Evolutionary conservation across 1,140 invertebrate genomes (phyloP).

Genomic region (Drosophila jambulina): DNA sequence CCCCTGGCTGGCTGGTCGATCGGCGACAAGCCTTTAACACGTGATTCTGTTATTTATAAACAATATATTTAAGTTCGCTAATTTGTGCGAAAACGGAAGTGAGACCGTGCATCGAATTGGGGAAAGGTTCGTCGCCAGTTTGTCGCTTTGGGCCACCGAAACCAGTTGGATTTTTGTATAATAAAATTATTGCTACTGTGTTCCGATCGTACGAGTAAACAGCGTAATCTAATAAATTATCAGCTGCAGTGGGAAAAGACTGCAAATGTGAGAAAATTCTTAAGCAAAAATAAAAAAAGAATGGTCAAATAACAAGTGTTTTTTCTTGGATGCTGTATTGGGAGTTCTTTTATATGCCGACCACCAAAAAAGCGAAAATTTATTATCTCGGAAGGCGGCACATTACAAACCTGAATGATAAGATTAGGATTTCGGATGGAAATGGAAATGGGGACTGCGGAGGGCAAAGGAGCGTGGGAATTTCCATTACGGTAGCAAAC

Average conservation of each 20-base stretch:
- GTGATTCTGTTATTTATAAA: constrained; percentile 54
- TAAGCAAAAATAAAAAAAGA: background rate
- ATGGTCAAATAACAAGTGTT: constrained; percentile 16
- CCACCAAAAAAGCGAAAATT: constrained; percentile 31
- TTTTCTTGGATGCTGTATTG: constrained; percentile 15
- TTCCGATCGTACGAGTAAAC: background rate
- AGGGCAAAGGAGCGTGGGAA: constrained; percentile 39
- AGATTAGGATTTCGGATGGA: constrained; percentile 50
- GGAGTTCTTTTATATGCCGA: constrained; percentile 48
- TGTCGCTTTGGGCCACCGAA: constrained; percentile 20
- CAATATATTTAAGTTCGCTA: constrained; percentile 35
- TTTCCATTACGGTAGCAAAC: constrained; percentile 17
- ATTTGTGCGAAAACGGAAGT: constrained; percentile 56
- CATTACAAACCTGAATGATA: constrained; percentile 46
- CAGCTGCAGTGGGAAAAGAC: background rate
- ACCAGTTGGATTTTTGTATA: constrained; percentile 22
- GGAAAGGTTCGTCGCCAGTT: constrained; percentile 23
- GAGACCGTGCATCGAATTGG: constrained; percentile 19
- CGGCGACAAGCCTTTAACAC: constrained; percentile 53
- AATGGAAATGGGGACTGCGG: background rate
- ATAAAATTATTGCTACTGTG: constrained; percentile 6
- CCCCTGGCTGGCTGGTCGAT: constrained; percentile 10
- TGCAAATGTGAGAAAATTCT: constrained; percentile 18
- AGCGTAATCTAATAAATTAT: constrained; percentile 31
- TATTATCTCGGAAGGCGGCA: constrained; percentile 12